phyloP scores from a whole-genome alignment of 2,113 vertebrate species.

The Mormyrus lacerda region DNA sequence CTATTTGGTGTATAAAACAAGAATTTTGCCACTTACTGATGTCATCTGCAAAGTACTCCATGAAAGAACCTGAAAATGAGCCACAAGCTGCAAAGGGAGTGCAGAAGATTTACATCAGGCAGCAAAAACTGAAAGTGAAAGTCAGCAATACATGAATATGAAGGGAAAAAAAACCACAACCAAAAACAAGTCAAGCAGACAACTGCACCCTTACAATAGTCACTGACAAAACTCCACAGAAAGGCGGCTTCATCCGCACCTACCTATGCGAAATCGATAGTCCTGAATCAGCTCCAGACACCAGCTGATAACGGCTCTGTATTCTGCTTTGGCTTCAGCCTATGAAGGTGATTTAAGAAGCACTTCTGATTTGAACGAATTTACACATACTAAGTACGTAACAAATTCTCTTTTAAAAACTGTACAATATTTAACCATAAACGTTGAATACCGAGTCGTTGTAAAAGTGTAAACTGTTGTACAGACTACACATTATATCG shows the following conservation, averaged over 20 bases:
- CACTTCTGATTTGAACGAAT: not conserved
- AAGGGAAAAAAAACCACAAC: not conserved
- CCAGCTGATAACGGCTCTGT: constrained; percentile 67
- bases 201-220: not conserved
- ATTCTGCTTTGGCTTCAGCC: constrained; percentile 69
- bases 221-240: not conserved
- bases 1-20: not conserved
- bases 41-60: constrained; percentile 77
- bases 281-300: constrained; percentile 72
- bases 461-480: too few relatives aligned
- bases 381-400: not conserved
- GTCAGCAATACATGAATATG: not conserved
- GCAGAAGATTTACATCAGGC: not conserved
- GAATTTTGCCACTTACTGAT: constrained; percentile 73
- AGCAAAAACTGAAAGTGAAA: not conserved
- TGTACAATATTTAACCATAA: not conserved
- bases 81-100: constrained; percentile 62
- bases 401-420: not conserved
- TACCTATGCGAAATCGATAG: constrained; percentile 77
- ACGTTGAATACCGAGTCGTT: too few relatives aligned
- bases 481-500: not conserved
- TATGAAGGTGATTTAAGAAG: constrained; percentile 33
- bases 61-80: constrained; percentile 80
- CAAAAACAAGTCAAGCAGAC: not conserved
- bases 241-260: constrained; percentile 8